These are phyloP conservation scores for Microdon myrmicae DNA, from an alignment of 2,888 invertebrate species.

Conservation along the genomic window DNA sequence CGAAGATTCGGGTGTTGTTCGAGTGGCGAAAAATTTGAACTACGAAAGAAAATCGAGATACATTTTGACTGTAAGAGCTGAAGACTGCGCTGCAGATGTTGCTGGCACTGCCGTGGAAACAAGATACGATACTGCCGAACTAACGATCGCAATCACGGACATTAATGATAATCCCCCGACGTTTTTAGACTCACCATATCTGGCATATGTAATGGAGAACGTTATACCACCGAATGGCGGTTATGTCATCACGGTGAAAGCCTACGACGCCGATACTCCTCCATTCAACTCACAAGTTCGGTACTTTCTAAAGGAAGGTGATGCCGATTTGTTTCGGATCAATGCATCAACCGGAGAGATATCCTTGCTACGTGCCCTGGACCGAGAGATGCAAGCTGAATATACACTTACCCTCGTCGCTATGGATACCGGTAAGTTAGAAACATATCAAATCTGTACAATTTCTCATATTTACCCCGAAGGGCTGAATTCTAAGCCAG, in stretches of 20 bases:
- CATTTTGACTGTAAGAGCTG: constrained; percentile 83
- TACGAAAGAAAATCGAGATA: constrained; percentile 90
- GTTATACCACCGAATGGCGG: constrained; percentile 83
- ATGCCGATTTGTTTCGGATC: constrained; percentile 89
- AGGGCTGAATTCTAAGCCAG: constrained; percentile 51
- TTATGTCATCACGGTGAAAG: constrained; percentile 84
- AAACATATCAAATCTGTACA: constrained; percentile 14
- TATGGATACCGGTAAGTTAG: constrained; percentile 88
- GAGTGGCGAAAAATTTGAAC: constrained; percentile 92
- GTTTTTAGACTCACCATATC: constrained; percentile 93
- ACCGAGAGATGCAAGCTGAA: constrained; percentile 85
- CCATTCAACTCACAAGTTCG: constrained; percentile 90
- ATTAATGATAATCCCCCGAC: constrained; percentile 95
- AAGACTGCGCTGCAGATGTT: constrained; percentile 84
- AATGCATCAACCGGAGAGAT: constrained; percentile 93
- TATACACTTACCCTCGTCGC: constrained; percentile 88
- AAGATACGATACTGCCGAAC: constrained; percentile 80
- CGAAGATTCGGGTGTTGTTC: constrained; percentile 89
- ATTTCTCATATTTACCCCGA: constrained; percentile 47
- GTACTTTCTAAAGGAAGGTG: constrained; percentile 93
- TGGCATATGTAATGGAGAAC: constrained; percentile 94
- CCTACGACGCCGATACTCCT: constrained; percentile 90
- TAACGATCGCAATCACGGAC: constrained; percentile 86
- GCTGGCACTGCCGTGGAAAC: constrained; percentile 64
- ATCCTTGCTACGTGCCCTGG: constrained; percentile 82